Conservation (phyloP, 1,140 invertebrate species). For the Drosophila kurseongensis region DNA sequence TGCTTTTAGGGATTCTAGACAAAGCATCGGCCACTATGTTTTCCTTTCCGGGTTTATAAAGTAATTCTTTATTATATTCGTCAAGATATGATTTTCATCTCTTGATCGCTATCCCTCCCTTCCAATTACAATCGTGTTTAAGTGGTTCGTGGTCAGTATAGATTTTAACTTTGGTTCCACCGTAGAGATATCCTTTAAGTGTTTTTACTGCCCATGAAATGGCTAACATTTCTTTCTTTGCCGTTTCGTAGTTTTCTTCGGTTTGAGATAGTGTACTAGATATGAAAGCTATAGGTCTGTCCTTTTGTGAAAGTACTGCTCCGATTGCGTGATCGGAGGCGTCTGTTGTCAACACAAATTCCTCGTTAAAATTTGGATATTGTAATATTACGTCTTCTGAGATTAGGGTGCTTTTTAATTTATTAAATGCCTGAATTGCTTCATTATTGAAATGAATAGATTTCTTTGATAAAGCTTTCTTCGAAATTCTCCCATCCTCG, state of each 20-base stretch:
- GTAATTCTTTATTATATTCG: constrained; percentile 82
- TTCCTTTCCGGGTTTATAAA: constrained; percentile 65
- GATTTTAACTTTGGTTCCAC: constrained; percentile 56
- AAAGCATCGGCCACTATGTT: constrained; percentile 59
- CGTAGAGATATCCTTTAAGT: constrained; percentile 73
- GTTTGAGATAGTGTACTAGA: constrained; percentile 58
- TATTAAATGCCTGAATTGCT: constrained; percentile 3
- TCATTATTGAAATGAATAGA: constrained; percentile 3
- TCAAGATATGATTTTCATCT: constrained; percentile 74
- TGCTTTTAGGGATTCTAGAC: constrained; percentile 13
- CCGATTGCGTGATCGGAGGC: constrained; percentile 34
- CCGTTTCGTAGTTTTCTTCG: constrained; percentile 60
- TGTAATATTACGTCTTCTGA: constrained; percentile 57
- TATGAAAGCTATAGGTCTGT: constrained; percentile 37
- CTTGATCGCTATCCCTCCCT: constrained; percentile 74
- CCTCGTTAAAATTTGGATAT: constrained; percentile 72
- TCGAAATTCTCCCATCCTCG: background rate
- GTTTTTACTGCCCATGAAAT: constrained; percentile 84
- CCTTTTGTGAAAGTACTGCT: constrained; percentile 61
- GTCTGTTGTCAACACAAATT: constrained; percentile 75
- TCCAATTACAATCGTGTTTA: constrained; percentile 72
- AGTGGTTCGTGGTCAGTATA: constrained; percentile 82
- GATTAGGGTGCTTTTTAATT: constrained; percentile 3
- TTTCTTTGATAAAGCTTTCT: background rate
- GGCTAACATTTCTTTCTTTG: constrained; percentile 68